Conservation (phyloP, 2,888 invertebrate genomes). For the Synergus japonicus region DNA sequence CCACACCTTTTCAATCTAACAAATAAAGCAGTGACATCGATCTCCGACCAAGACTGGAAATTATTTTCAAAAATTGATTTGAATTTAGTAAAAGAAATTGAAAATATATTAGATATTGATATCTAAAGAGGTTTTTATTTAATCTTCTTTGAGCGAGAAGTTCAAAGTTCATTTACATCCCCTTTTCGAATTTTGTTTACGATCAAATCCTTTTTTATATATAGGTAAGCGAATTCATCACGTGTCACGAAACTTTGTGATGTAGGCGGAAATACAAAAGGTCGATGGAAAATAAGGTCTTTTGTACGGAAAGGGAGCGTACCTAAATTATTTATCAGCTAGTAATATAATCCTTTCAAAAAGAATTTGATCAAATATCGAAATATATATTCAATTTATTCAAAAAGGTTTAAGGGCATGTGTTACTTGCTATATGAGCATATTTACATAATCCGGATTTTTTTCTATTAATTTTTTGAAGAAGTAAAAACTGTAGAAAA, state of each 20-base stretch:
- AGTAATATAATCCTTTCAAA: neutral
- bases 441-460: no score
- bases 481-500: no score
- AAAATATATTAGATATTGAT: neutral
- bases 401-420: no score
- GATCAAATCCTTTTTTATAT: neutral
- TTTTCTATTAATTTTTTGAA: no score
- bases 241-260: slow-evolving; percentile 16
- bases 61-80: neutral
- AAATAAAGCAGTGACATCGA: slow-evolving; percentile 28
- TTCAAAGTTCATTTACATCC: neutral
- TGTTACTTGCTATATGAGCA: no score
- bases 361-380: neutral
- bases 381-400: neutral
- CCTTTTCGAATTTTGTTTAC: neutral
- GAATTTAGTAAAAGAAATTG: neutral
- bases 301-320: neutral
- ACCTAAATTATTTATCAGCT: neutral
- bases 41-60: neutral
- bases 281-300: slow-evolving; percentile 7
- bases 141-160: neutral
- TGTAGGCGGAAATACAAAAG: slow-evolving; percentile 20
- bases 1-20: neutral
- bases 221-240: slow-evolving; percentile 14
- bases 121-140: neutral